These are phyloP conservation scores for Tamias sibiricus DNA, from an alignment of 2,113 vertebrate species.

Conservation along the genomic window DNA sequence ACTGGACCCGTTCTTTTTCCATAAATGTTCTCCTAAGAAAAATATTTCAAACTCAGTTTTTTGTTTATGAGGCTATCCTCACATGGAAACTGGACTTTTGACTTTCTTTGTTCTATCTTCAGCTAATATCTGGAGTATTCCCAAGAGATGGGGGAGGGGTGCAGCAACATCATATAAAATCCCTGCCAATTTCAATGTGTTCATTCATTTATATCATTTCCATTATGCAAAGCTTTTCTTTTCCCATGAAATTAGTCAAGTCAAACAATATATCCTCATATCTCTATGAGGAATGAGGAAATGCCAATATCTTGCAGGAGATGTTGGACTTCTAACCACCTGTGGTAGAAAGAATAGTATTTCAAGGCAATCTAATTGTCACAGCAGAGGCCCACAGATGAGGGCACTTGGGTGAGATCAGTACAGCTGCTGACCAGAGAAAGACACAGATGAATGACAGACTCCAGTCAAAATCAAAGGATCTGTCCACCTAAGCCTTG, in stretches of 20 bases:
- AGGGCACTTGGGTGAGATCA: not conserved
- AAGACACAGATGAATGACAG: not conserved
- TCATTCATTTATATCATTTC: not conserved
- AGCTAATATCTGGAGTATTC: not conserved
- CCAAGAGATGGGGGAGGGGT: accelerated
- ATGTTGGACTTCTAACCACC: not conserved
- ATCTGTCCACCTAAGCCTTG: not conserved
- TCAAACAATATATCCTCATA: not conserved
- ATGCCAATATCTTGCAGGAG: not conserved
- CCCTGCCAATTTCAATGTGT: not conserved
- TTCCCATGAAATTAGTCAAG: not conserved
- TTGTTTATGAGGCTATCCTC: not conserved
- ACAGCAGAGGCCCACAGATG: not conserved
- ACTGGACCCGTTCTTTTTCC: not conserved
- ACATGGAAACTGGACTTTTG: not conserved
- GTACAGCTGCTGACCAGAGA: not conserved
- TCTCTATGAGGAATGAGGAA: not conserved
- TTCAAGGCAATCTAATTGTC: not conserved
- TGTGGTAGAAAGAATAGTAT: not conserved
- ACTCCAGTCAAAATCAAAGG: not conserved
- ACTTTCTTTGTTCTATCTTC: not conserved
- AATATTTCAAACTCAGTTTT: not conserved
- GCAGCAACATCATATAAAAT: not conserved
- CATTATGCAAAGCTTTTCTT: not conserved
- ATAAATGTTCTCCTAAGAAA: not conserved